A percentile compares a stretch with the other conserved stretches of the same genome.
phyloP scores from a whole-genome alignment of 2,888 invertebrate species.

The Orchestes rusci region DNA sequence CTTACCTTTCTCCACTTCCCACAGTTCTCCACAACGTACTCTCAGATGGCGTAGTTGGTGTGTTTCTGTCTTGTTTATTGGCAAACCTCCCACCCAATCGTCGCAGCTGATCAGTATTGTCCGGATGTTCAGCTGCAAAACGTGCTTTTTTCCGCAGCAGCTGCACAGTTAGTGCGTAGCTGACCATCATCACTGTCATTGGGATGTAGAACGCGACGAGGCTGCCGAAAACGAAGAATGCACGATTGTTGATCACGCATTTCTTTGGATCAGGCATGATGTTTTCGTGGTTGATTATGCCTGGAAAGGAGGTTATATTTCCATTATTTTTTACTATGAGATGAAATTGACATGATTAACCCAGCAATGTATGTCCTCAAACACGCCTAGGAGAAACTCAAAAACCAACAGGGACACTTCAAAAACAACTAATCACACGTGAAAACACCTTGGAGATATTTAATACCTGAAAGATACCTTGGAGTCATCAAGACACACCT shows the following conservation, averaged over 20 bases:
- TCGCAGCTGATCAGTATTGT: constrained; percentile 53
- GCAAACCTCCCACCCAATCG: constrained; percentile 36
- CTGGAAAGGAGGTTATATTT: constrained; percentile 51
- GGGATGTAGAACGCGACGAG: constrained; percentile 92
- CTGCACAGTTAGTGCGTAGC: constrained; percentile 84
- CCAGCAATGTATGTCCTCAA: no score
- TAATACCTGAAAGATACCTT: no score
- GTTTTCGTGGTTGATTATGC: constrained; percentile 66
- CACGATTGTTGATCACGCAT: constrained; percentile 77
- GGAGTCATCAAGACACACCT: no score
- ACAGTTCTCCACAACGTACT: constrained; percentile 41
- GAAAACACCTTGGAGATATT: no score
- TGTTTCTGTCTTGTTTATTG: constrained; percentile 35
- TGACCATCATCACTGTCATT: constrained; percentile 89
- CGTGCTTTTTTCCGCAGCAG: constrained; percentile 73
- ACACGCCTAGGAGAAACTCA: no score
- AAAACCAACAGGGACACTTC: no score
- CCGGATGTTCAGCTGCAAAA: constrained; percentile 60
- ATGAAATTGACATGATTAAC: no score
- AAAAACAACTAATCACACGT: no score
- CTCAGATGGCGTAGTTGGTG: constrained; percentile 27
- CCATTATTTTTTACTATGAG: no score
- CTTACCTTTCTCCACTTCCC: constrained; percentile 41
- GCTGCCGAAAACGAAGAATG: constrained; percentile 87
- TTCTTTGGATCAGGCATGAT: constrained; percentile 71